Base-by-base conservation (phyloP, 2,888 invertebrate genomes). In the Nomada fabriciana region DNA sequence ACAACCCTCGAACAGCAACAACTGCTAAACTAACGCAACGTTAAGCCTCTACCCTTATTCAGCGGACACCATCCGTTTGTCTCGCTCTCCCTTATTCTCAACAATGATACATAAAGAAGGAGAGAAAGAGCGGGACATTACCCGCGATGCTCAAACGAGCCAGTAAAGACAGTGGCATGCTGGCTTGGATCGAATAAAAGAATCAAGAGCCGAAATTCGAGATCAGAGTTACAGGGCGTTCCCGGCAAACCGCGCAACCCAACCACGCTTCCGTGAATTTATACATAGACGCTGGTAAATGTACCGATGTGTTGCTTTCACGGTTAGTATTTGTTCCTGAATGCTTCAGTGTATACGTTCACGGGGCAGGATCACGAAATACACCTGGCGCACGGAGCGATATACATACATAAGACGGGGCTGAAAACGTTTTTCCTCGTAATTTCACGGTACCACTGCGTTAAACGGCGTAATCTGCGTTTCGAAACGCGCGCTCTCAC, bases 371-470 rank as follows among this genome's bases (percentile, higher is more conserved):
- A 18, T 23, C 25, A 47, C 15, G 50, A 64, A 64, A 52, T 52
- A 25, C 25, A 59, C 9, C 42, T 36, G 36, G 20, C 4, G 29
- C 23, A 10, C 1, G 20, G 18, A 47, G 50, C n/a, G 74, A 65
- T 47, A 53, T 20, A 20, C 9, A 53, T 20, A 59, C 43, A 60
- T 43, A 60, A 68, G 67, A 63, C 60, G 36, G 53, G 55, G 61
- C 11, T 43, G n/a, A 55, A 42, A 74, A 55, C 74, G 68, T 75
- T 78, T 74, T 78, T 68, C 75, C 80, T 68, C 57, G 67, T 63
- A 80, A 79, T 80, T 80, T 79, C 80, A 64, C 68, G 72, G 63
- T 79, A 71, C 25, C 42, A 20, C 50, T 72, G 67, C 42, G 78
- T 71, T 78, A 78, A 78, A 68, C 61, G 55, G 61, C 61, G 55